phyloP scores from a whole-genome alignment of 2,113 vertebrate genomes.

The Oreochromis niloticus region DNA sequence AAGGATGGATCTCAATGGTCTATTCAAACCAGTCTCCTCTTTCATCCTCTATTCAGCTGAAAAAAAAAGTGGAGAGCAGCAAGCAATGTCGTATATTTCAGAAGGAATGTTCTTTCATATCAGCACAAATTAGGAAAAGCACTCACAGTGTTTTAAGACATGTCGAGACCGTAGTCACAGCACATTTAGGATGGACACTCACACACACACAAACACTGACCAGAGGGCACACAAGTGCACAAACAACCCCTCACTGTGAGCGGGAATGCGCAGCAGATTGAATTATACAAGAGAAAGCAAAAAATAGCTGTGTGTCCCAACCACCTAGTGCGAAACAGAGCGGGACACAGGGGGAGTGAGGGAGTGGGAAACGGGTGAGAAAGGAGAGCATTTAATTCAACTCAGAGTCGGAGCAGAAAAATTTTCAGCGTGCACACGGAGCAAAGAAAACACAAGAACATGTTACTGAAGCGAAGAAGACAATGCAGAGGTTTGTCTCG shows the following conservation, averaged over 20 bases:
- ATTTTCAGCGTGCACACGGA: not conserved
- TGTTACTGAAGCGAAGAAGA: not conserved
- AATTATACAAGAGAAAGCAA: conserved; percentile 65
- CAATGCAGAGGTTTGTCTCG: not conserved
- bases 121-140: conserved; percentile 30
- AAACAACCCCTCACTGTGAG: conserved; percentile 38
- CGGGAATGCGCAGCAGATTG: conserved; percentile 50
- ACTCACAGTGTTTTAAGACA: conserved; percentile 29
- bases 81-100: conserved; percentile 20
- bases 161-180: not conserved
- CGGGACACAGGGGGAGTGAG: not conserved
- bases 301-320: conserved; percentile 57
- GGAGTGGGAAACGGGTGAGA: not conserved
- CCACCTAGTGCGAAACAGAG: conserved; percentile 21
- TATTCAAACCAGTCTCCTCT: conserved; percentile 48
- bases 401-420: not conserved
- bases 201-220: not conserved
- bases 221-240: conserved; percentile 26
- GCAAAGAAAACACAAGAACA: not conserved
- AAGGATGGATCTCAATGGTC: conserved; percentile 59
- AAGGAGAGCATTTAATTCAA: not conserved
- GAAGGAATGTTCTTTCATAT: conserved; percentile 47
- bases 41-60: conserved; percentile 39
- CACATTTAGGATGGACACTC: not conserved
- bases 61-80: conserved; percentile 6